A percentile compares a stretch with the other conserved stretches of the same genome.
phyloP scores from a whole-genome alignment of 1,140 invertebrate genomes.

The Paraescarpia echinospica region DNA sequence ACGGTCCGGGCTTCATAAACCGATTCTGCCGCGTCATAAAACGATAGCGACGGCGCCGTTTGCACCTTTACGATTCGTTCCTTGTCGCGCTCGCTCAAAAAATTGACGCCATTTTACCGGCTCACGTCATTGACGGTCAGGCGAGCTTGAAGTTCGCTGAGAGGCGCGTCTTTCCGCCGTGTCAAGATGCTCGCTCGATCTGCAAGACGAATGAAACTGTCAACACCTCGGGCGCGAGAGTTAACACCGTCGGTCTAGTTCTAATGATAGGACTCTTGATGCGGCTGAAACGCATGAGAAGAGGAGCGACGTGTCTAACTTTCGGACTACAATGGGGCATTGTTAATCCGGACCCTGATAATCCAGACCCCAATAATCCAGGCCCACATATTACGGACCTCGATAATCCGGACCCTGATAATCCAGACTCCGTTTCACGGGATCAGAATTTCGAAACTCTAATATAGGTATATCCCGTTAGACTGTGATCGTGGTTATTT shows the following conservation, averaged over 20 bases:
- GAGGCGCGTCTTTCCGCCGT: too few species aligned
- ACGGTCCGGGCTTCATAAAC: background rate
- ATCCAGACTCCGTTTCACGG: too few species aligned
- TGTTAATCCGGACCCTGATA: too few species aligned
- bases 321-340: too few species aligned
- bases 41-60: background rate
- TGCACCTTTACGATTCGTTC: background rate
- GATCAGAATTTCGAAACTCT: too few species aligned
- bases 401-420: too few species aligned
- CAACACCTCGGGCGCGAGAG: background rate
- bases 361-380: too few species aligned
- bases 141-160: too few species aligned
- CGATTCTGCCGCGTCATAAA: background rate
- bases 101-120: background rate
- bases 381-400: too few species aligned
- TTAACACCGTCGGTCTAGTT: background rate
- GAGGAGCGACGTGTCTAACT: too few species aligned
- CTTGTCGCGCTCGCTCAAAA: background rate
- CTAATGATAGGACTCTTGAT: background rate
- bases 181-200: background rate
- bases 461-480: too few species aligned
- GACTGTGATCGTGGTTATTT: too few species aligned
- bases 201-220: constrained; percentile 5
- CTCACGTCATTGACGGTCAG: background rate
- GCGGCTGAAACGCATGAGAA: background rate